Base-by-base conservation (phyloP, 2,797 vertebrate species). In the Eleutherodactylus coqui region DNA sequence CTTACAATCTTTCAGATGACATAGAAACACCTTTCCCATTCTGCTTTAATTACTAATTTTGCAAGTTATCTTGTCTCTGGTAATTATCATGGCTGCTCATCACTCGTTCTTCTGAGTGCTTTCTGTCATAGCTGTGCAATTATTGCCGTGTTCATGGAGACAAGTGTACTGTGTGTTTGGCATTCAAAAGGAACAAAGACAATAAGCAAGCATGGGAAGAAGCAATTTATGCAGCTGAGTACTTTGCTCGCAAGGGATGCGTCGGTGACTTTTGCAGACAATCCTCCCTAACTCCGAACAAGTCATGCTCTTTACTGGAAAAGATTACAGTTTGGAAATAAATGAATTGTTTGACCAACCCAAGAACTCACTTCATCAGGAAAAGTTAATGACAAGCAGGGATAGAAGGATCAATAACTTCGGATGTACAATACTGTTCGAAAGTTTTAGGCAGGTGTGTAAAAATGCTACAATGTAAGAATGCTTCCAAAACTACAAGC, bases 11-110 rank as follows among this genome's bases (percentile, higher is more conserved):
- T 32, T 75, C 69, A 81, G 81, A 80, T 84, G 67, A 79, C 82
- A 79, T 27, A 43, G 82, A 38, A 87, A 80, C 86, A 87, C 86
- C 86, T 87, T 87, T 77, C 81, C 64, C n/a, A 87, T 87, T 87
- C 82, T 80, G 45, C 60, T 78, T 80, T 80, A 87, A 87, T 87
- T 87, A 87, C 86, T 87, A 87, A 87, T 87, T 87, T 84, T 87
- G 86, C 77, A 87, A 82, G 86, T 87, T 87, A 70, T 81, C 70
- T 77, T 87, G 86, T 87, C 82, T 80, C 41, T 27, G 67, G 77
- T 87, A 87, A 87, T 87, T 87, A 87, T 84, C 86, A 76, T 84
- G 82, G 77, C 16, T 58, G 86, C 70, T 87, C 86, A 84, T 87
- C 82, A 87, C 77, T 81, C 69, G 49, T 84, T 45, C 53, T 75